phyloP scores from a whole-genome alignment of 1,140 invertebrate species.

The Dendroctonus valens region DNA sequence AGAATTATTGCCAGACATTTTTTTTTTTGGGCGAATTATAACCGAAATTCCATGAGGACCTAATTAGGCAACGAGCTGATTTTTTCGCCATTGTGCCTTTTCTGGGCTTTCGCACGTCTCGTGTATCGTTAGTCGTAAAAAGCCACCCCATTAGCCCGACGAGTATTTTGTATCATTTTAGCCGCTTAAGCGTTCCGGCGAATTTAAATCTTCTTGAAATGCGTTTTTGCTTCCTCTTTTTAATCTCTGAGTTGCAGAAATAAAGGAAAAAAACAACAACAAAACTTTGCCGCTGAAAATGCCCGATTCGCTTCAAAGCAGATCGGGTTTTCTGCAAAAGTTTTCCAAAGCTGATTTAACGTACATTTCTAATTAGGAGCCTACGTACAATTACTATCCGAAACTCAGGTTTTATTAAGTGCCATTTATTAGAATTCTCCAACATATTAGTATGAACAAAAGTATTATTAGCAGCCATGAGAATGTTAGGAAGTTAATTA shows the following conservation, averaged over 20 bases:
- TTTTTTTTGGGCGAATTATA: too few relatives aligned
- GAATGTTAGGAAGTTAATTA: too few relatives aligned
- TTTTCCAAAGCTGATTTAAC: neutral
- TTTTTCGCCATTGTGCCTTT: too few relatives aligned
- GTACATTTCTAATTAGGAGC: neutral
- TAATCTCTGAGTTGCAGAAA: conserved; percentile 8
- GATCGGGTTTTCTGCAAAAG: neutral
- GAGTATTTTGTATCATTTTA: conserved; percentile 19
- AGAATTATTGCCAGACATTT: too few relatives aligned
- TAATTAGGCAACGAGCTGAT: too few relatives aligned
- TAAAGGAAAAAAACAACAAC: neutral
- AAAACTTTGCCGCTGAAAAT: neutral
- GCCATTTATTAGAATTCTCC: too few relatives aligned
- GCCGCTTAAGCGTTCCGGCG: conserved; percentile 10
- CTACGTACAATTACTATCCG: neutral
- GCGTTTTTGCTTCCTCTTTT: conserved; percentile 14
- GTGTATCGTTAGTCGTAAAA: conserved; percentile 15
- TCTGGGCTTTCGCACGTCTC: neutral
- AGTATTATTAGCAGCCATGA: too few relatives aligned
- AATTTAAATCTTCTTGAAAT: conserved; percentile 13
- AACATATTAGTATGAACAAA: too few relatives aligned
- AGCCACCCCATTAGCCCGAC: conserved; percentile 18
- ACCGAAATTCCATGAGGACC: too few relatives aligned
- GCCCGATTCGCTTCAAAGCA: neutral
- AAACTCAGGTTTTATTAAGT: too few relatives aligned